Evolutionary conservation across 2,113 vertebrate species (phyloP), one percentile per base, ranked within the genome.

Genomic region (Aegotheles bennettii): DNA sequence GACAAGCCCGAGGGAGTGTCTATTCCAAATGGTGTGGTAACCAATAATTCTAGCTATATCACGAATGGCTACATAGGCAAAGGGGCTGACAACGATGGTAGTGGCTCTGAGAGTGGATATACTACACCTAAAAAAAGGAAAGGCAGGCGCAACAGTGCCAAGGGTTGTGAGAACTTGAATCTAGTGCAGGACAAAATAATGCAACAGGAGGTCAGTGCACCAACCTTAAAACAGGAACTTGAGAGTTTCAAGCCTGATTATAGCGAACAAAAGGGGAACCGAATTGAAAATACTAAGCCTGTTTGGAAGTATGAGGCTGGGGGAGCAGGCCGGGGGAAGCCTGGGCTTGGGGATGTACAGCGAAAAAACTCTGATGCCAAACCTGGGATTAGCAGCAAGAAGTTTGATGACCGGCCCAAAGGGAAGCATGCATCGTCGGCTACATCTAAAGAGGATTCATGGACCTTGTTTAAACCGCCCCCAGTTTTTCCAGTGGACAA

Each of bases 401-500:
- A 99, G 94, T 98, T 98, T 54, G 99, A 99, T 97, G 99, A 99
- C 84, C 98, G 98, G 94, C 98, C 99, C 67, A 99, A 99, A 98
- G 98, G 98, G 95, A 99, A 99, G 97, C 98, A 98, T 21, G 95
- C 98, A 7, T 98, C 98, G 1, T 97, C 98, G 3, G 97, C 98
- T 68, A 57, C 98, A 0, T 97, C 99, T 89, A 99, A 99, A 98
- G 99, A 99, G 98, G 99, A 99, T 94, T 99, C 99, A 0, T 99
- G 99, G 99, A 99, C 99, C 95, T 98, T 99, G 80, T 99, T 99
- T 97, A 99, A 99, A 97, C 99, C 99, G 38, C 99, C 99, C 43
- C 99, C 99, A 19, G 99, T 99, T 96, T 99, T 99, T 98, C 99
- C 99, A 96, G 99, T 99, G 98, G 99, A 99, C 98, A 99, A 99